Evolutionary conservation across 92 coral and sea anemone species (phyloP).

Genomic region (Virgularia gustaviana): DNA sequence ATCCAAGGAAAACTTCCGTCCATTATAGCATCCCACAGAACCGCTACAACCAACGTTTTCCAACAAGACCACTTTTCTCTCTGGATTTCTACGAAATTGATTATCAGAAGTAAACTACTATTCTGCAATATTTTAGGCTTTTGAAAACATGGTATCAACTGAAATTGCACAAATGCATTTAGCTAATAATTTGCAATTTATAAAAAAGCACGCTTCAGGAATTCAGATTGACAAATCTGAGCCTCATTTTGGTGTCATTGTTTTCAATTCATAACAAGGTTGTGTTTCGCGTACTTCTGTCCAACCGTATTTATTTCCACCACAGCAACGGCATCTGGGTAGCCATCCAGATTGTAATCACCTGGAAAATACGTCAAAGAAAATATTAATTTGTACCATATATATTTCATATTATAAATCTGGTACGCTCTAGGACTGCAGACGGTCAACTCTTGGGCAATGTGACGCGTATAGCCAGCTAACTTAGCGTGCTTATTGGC

Average conservation of each 20-base stretch:
- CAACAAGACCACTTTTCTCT: slow-evolving; percentile 17
- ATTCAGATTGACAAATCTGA: no score
- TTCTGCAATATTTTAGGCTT: neutral
- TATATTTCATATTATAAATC: neutral
- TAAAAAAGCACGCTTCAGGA: no score
- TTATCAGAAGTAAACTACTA: neutral
- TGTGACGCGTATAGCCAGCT: no score
- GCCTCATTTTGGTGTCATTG: no score
- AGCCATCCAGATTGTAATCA: slow-evolving; percentile 91
- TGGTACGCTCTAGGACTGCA: no score
- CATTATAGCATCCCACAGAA: slow-evolving; percentile 8
- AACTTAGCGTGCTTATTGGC: no score
- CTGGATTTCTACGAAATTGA: neutral
- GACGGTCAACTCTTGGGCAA: no score
- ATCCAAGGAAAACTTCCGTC: slow-evolving; percentile 14
- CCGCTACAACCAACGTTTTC: slow-evolving; percentile 26
- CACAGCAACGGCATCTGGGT: slow-evolving; percentile 73
- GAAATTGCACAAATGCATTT: no score
- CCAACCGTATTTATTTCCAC: slow-evolving; percentile 47
- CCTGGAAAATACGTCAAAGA: slow-evolving; percentile 60
- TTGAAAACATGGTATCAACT: neutral
- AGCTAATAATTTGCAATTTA: no score
- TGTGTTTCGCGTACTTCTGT: no score
- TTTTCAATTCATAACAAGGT: no score
- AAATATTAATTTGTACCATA: neutral